Evolutionary conservation across 2,888 invertebrate genomes (phyloP), one percentile per base, ranked within the genome.

Genomic region (Drosophila prolongata): DNA sequence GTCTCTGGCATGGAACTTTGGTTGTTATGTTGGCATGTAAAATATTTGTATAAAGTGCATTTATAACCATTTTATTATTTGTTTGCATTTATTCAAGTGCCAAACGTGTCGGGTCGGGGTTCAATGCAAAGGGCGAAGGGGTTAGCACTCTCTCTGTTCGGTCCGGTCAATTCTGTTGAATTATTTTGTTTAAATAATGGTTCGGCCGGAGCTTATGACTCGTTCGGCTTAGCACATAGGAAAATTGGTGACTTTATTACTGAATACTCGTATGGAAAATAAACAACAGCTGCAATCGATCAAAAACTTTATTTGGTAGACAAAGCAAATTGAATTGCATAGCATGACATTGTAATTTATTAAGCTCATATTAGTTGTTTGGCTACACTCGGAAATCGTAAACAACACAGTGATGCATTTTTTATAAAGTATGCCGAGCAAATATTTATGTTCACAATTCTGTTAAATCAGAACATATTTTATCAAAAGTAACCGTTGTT

Each of bases 21-120:
- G 37, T 52, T 56, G 57, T 66, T 70, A 42, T 75, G 54, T 67
- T 58, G 64, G 69, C 69, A 78, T 81, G 55, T 66, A 70, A 72
- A 80, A 75, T 79, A 79, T 79, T 79, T 79, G 76, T 59, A 60
- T 61, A 81, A 80, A 79, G 79, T 76, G 70, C 73, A 78, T 76
- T 81, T 81, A 78, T 73, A 70, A 72, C 79, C 42, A 78, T 79
- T 79, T 78, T 76, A 76, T 78, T 81, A 81, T 81, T 78, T 75
- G 72, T 75, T 77, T 53, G 62, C 52, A 59, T 70, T 77, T 64
- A 65, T 67, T 79, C 57, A 67, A 74, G 77, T 62, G 71, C 49
- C 58, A 58, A 61, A 61, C 53, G 56, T 64, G 69, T 68, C 38
- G 67, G 65, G 11, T 16, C 44, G n/a, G 34, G 14, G 46, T 3